Conservation (phyloP, 2,797 vertebrate genomes). For the Arremon aurantiirostris region DNA sequence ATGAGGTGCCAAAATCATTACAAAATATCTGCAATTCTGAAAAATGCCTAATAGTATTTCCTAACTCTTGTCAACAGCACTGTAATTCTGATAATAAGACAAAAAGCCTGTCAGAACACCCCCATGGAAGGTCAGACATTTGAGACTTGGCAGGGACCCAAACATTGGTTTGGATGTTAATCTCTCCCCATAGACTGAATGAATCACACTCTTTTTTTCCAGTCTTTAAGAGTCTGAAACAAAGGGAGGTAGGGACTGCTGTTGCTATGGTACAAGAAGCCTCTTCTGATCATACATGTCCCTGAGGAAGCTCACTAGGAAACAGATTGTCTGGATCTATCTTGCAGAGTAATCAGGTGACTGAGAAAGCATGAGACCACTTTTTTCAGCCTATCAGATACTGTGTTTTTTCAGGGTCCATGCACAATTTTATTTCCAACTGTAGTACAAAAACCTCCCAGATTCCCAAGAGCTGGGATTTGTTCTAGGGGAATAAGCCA, state of each 20-base stretch:
- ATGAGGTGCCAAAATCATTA: background rate
- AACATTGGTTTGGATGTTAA: background rate
- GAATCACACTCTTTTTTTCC: slow-evolving; percentile 1
- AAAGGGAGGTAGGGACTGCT: slow-evolving; percentile 1
- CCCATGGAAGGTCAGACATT: background rate
- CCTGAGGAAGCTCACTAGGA: slow-evolving; percentile 15
- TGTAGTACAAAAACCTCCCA: background rate
- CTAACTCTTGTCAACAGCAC: background rate
- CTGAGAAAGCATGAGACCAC: background rate
- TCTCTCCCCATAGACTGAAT: background rate
- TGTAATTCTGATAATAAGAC: background rate
- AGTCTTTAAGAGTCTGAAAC: background rate
- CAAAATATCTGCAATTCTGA: background rate
- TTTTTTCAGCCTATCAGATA: slow-evolving; percentile 21
- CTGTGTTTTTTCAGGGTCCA: background rate
- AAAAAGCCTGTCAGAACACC: background rate
- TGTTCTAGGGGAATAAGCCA: background rate
- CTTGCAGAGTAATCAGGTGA: background rate
- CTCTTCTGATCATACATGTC: slow-evolving; percentile 1
- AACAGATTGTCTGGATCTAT: slow-evolving; percentile 3
- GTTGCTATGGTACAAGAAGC: slow-evolving; percentile 29
- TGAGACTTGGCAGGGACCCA: background rate
- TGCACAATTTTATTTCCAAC: background rate
- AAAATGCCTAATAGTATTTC: background rate
- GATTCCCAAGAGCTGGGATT: background rate